Conservation (phyloP, 2,888 invertebrate species). For the Conomelus anceps region DNA sequence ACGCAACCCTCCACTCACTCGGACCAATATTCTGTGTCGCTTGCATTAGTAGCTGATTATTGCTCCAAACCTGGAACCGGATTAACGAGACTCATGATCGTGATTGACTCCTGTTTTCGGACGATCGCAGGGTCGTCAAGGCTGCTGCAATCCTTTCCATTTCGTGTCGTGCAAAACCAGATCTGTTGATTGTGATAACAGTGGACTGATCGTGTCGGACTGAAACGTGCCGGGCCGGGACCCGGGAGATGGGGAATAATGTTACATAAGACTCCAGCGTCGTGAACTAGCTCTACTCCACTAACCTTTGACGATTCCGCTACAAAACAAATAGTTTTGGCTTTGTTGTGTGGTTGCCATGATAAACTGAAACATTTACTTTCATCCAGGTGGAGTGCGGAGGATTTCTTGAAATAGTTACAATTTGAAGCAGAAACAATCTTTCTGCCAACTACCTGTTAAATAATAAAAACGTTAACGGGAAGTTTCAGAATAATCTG, state of each 20-base stretch:
- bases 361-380: background rate
- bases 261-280: background rate
- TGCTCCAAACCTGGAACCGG: background rate
- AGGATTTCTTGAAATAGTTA: background rate
- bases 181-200: background rate
- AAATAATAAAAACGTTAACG: too few species aligned
- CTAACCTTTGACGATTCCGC: background rate
- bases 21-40: background rate
- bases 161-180: background rate
- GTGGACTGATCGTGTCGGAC: background rate
- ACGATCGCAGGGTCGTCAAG: background rate
- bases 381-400: background rate
- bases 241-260: background rate
- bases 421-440: background rate
- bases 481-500: too few species aligned
- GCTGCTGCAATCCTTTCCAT: background rate
- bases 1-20: background rate
- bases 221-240: background rate
- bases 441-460: too few species aligned
- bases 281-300: background rate
- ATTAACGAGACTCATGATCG: background rate
- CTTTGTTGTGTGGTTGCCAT: too few species aligned
- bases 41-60: background rate
- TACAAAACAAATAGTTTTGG: background rate
- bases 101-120: background rate